phyloP scores from a whole-genome alignment of 64 coral and sea anemone species.

The Pachyseris speciosa region DNA sequence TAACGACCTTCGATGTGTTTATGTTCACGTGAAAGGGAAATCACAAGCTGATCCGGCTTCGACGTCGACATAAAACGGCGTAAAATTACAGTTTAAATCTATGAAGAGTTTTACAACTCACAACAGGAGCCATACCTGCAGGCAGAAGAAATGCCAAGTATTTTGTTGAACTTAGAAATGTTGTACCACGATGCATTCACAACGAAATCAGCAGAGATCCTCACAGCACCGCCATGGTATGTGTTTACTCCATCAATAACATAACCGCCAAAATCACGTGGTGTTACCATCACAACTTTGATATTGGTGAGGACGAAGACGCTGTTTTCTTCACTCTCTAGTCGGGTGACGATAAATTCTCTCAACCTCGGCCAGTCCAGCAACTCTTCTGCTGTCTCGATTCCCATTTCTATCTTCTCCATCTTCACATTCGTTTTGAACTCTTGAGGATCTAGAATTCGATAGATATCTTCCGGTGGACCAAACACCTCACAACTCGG shows the following conservation, averaged over 20 bases:
- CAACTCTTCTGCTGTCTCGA: conserved; percentile 80
- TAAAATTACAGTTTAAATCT: too few species aligned
- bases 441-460: conserved; percentile 49
- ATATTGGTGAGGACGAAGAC: background rate
- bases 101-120: background rate
- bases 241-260: background rate
- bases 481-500: conserved; percentile 68
- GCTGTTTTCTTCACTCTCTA: background rate
- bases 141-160: background rate
- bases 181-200: conserved; percentile 78
- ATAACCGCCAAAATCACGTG: background rate
- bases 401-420: conserved; percentile 55
- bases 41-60: too few species aligned
- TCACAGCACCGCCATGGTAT: background rate
- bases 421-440: conserved; percentile 36
- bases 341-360: conserved; percentile 16
- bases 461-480: conserved; percentile 70
- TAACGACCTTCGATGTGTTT: too few species aligned
- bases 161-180: conserved; percentile 70
- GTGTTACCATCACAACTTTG: conserved; percentile 19
- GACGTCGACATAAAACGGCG: too few species aligned
- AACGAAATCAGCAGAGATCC: background rate
- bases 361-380: conserved; percentile 69
- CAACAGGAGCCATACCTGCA: background rate
- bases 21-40: too few species aligned